Evolutionary conservation across 2,113 vertebrate species (phyloP), one percentile per base, ranked within the genome.

Genomic region (Macquaria australasica): DNA sequence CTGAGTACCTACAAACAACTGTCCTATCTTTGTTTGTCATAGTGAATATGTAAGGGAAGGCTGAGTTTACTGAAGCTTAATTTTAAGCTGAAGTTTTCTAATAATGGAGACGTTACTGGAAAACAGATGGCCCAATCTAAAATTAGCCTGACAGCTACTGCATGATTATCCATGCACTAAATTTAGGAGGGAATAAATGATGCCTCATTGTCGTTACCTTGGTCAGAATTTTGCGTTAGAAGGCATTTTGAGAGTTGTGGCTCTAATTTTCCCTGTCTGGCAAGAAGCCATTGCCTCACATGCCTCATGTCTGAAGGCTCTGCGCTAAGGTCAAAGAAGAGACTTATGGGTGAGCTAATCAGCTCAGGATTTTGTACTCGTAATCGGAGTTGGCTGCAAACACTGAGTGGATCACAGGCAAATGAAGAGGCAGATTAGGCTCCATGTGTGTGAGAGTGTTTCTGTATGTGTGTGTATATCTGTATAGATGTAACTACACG

Each of bases 291-390:
- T 80, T 62, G 51, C 9, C 76, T 87, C 81, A 83, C 86, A 80
- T 62, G 80, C 62, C 68, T 84, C 28, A 31, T 7, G 39, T 73
- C 75, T 62, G 37, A 84, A 60, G 59, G 62, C 71, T 79, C 11
- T 6, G 58, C 20, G 1, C 21, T n/a, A 48, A 85, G 85, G 86
- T 91, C 81, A 85, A 82, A 87, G 87, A 87, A 53, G 64, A 81
- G 88, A 84, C 79, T 90, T 86, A 71, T 6, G 83, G 71, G 72
- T 59, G 58, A 87, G 85, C 64, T 91, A 87, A 93, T 94, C 76
- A 83, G 87, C 81, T 87, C 86, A 84, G 90, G 84, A 85, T 77
- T 87, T 87, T 75, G 81, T 73, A 70, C 2, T 6, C 9, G 73
- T 83, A 85, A 89, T 91, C 88, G 12, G 58, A 82, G 79, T 64